These are phyloP conservation scores for Epizoanthus scotinus DNA, from an alignment of 92 coral and sea anemone genomes.

Conservation along the genomic window DNA sequence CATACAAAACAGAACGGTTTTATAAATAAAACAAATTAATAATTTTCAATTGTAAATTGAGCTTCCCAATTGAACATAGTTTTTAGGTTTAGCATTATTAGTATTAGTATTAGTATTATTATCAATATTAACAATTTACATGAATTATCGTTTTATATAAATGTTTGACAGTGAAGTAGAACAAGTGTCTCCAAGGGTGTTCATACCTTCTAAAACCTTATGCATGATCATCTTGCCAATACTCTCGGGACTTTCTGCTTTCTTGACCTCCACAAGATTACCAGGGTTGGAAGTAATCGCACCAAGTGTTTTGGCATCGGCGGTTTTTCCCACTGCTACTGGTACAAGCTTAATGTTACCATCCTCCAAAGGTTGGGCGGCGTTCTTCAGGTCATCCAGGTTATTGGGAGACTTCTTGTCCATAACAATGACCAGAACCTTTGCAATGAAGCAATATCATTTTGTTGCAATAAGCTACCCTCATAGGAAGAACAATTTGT, in stretches of 20 bases:
- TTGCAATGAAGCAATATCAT: neutral
- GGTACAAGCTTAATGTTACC: slow-evolving; percentile 60
- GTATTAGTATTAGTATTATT: no score
- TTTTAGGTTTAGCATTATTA: no score
- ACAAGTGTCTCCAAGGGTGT: neutral
- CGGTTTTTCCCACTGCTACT: slow-evolving; percentile 64
- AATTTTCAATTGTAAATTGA: no score
- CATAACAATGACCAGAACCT: slow-evolving; percentile 26
- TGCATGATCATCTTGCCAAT: slow-evolving; percentile 69
- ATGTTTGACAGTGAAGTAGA: no score
- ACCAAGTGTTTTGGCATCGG: slow-evolving; percentile 62
- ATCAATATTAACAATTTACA: no score
- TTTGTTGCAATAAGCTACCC: neutral
- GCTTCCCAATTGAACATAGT: no score
- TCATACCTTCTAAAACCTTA: slow-evolving; percentile 74
- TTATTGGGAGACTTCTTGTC: slow-evolving; percentile 21
- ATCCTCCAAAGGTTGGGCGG: slow-evolving; percentile 75
- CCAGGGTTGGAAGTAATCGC: slow-evolving; percentile 41
- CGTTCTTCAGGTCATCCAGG: slow-evolving; percentile 8
- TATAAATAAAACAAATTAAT: no score
- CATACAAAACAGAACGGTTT: no score
- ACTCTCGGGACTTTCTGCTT: slow-evolving; percentile 22
- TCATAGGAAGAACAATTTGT: neutral
- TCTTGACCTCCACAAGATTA: slow-evolving; percentile 24
- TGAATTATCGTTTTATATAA: no score